Evolutionary conservation across 1,140 invertebrate species (phyloP), one percentile per base, ranked within the genome.

Genomic region (Drosophila orena): DNA sequence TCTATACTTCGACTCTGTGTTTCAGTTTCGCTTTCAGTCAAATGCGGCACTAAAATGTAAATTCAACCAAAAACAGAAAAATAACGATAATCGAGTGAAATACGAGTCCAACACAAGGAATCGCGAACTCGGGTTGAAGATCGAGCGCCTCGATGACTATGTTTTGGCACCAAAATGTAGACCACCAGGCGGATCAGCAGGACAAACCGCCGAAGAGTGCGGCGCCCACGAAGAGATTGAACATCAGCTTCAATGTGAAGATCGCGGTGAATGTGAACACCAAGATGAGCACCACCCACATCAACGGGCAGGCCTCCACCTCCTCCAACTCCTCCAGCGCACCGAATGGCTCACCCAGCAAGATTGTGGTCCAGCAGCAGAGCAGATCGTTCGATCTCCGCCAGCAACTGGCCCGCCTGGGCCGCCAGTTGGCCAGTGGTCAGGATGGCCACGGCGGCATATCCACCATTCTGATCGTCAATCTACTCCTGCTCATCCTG

Each of bases 251-350:
- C 27, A 89, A 89, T 79, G 71, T 88, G 2, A 88, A 88, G 78
- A 88, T 88, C n/a, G 76, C 83, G 20, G 83, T 88, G 3, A 88
- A 88, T 83, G 83, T 89, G 0, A 83, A 88, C 40, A 88, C 83
- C 7, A 89, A 74, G 68, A 88, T 77, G 79, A 61, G 38, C 15
- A 62, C 57, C 15, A 81, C 58, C 7, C 61, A 79, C 42, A 68
- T 81, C n/a, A 83, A 60, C 12, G 55, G 49, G 17, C 30, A 8
- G 46, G 43, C 35, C 4, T 14, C 58, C 7, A 8, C 27, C 27
- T 30, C 27, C 6, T 30, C 27, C 27, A 17, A 17, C 17, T 30
- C 30, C 8, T 34, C 17, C 27, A 12, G 10, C 14, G n/a, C 34
- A 7, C 17, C 4, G 17, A 4, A 38, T 38, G 44, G 2, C 8